phyloP scores from a whole-genome alignment of 1,140 invertebrate genomes.

The Polyergus mexicanus region DNA sequence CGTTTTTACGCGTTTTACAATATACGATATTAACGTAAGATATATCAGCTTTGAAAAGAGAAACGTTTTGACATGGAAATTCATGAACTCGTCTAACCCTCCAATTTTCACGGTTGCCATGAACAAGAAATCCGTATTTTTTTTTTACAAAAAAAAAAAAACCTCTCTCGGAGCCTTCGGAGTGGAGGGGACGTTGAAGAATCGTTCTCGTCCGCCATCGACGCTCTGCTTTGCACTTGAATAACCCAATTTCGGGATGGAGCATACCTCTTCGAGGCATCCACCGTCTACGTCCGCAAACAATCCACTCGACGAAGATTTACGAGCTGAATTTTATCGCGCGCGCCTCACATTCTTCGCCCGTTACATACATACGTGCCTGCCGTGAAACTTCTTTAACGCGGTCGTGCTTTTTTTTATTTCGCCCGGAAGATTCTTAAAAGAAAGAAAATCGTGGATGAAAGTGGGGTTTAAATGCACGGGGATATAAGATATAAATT shows the following conservation, averaged over 20 bases:
- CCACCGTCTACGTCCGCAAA: conserved; percentile 63
- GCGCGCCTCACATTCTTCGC: conserved; percentile 48
- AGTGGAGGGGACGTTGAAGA: conserved; percentile 60
- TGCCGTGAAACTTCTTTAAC: conserved; percentile 53
- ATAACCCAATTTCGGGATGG: conserved; percentile 72
- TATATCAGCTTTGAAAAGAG: not conserved
- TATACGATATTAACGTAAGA: conserved; percentile 51
- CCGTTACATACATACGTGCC: conserved; percentile 54
- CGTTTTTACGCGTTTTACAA: not conserved
- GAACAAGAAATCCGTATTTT: conserved; percentile 65
- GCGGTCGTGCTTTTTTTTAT: conserved; percentile 43
- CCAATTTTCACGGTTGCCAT: conserved; percentile 57
- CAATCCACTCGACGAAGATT: conserved; percentile 78
- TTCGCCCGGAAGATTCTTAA: conserved; percentile 18
- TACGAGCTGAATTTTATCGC: conserved; percentile 65
- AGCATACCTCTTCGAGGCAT: conserved; percentile 21
- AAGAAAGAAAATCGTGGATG: conserved; percentile 25
- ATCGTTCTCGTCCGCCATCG: conserved; percentile 44
- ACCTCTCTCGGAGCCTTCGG: not conserved
- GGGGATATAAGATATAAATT: not conserved
- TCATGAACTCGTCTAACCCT: conserved; percentile 35
- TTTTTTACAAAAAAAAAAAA: not conserved
- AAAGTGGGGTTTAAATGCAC: not conserved
- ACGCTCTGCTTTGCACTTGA: conserved; percentile 72
- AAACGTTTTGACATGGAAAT: conserved; percentile 71